phyloP scores from a whole-genome alignment of 2,797 vertebrate genomes.

The Micrastur ruficollis region DNA sequence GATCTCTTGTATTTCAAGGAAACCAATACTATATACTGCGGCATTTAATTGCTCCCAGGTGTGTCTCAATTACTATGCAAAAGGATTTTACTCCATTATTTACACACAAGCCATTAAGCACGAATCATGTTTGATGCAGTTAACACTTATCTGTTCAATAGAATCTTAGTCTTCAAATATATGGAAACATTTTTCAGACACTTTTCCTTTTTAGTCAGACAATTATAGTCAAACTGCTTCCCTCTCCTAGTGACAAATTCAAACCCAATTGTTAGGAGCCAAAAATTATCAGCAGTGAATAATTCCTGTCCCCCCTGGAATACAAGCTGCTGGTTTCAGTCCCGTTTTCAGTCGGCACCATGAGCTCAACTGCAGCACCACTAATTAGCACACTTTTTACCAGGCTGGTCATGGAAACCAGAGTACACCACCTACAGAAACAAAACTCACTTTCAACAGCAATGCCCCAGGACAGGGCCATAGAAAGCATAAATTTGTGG shows the following conservation, averaged over 20 bases:
- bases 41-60: not conserved
- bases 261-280: not conserved
- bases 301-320: not conserved
- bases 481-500: not conserved
- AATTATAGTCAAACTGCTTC: not conserved
- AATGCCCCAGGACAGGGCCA: not conserved
- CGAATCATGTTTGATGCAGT: not conserved
- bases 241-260: not conserved
- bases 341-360: not conserved
- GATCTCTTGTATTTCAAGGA: not conserved
- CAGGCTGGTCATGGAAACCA: not conserved
- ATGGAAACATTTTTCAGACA: not conserved
- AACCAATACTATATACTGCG: not conserved
- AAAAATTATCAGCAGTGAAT: not conserved
- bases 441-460: not conserved
- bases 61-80: not conserved
- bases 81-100: not conserved
- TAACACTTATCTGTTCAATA: not conserved
- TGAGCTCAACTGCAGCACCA: not conserved
- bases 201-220: not conserved
- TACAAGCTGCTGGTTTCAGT: not conserved
- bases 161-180: not conserved
- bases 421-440: not conserved
- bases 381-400: not conserved
- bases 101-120: not conserved